A percentile compares a stretch with the other conserved stretches of the same genome.
phyloP scores from a whole-genome alignment of 2,113 vertebrate genomes.

The Enhydra lutris region DNA sequence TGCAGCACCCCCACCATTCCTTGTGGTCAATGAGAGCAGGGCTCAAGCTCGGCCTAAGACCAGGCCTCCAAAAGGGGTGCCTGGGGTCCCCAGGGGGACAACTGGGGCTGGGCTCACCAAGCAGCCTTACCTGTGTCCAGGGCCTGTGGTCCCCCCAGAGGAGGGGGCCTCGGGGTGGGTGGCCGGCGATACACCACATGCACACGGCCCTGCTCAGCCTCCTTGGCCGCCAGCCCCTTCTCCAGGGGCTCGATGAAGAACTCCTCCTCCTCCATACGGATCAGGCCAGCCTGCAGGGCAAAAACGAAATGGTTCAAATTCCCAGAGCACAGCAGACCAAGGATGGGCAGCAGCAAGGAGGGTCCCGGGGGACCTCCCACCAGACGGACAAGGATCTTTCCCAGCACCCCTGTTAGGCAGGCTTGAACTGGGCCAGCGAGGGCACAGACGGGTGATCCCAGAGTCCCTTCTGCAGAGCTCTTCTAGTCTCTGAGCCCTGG shows the following conservation, averaged over 20 bases:
- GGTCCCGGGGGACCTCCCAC: not conserved
- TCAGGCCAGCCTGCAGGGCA: constrained; percentile 94
- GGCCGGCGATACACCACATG: constrained; percentile 95
- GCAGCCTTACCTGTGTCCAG: constrained; percentile 89
- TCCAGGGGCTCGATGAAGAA: constrained; percentile 98
- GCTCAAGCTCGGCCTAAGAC: not conserved
- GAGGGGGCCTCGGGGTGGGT: constrained; percentile 83
- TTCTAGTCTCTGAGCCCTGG: not conserved
- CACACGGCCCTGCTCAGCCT: constrained; percentile 84
- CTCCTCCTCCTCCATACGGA: constrained; percentile 95
- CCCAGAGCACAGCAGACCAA: not conserved
- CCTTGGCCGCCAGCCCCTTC: constrained; percentile 84
- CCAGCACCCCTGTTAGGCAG: not conserved
- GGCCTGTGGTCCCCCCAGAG: constrained; percentile 69
- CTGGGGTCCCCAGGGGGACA: not conserved
- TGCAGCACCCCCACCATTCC: too few species aligned
- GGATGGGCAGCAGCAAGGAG: not conserved
- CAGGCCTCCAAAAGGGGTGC: not conserved
- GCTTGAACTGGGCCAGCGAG: not conserved
- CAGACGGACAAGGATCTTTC: not conserved
- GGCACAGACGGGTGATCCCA: rapidly evolving
- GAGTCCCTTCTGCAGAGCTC: not conserved
- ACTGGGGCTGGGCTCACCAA: not conserved
- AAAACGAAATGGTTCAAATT: constrained; percentile 68
- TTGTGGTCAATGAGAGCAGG: not conserved